Base-by-base conservation (phyloP, 2,797 vertebrate genomes). In the Bucorvus abyssinicus region DNA sequence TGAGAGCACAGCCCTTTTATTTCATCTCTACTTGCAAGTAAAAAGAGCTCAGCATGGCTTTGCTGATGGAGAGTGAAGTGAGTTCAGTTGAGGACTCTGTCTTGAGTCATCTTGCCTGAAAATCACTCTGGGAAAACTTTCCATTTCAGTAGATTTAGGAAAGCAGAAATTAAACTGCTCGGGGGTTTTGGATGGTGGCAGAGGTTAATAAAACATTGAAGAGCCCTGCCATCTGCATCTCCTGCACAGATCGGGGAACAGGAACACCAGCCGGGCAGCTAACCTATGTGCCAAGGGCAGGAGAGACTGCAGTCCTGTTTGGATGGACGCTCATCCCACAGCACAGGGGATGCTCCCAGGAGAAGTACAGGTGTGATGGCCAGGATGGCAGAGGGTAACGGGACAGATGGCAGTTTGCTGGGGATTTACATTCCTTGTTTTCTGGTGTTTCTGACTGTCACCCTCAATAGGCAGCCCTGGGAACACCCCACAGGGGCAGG, bases 201-300 rank as follows among this genome's bases (percentile, higher is more conserved):
- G 89, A 85, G 71, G 89, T 83, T 90, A 92, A 86, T 96, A 7
- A 96, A 97, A 95, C 63, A 95, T 93, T 91, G 87, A 96, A 44
- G 53, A 74, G 64, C 16, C 21, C 22, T 67, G 34, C 80, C 84
- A 94, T 84, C 82, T 88, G 93, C 60, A 88, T 13, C 44, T 75
- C 44, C 67, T 2, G 47, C 40, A 27, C 2, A 53, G 91, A 74
- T 47, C 55, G 30, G 75, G 61, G 53, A 81, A 29, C 71, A 64
- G 64, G 32, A 47, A 47, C 20, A n/a, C 23, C 78, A 21, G 29
- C 27, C 14, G 71, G 70, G 59, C 69, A 61, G 19, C 65, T 79
- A n/a, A 24, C 42, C 50, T 27, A 4, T 5, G 0, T 44, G 50
- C 61, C 59, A n/a, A 53, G 44, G 55, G 65, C 59, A 52, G 22